Percentiles rank a stretch among this genome's conserved stretches.
Conservation (phyloP, 1,140 invertebrate species). For the Diuraphis noxia region DNA sequence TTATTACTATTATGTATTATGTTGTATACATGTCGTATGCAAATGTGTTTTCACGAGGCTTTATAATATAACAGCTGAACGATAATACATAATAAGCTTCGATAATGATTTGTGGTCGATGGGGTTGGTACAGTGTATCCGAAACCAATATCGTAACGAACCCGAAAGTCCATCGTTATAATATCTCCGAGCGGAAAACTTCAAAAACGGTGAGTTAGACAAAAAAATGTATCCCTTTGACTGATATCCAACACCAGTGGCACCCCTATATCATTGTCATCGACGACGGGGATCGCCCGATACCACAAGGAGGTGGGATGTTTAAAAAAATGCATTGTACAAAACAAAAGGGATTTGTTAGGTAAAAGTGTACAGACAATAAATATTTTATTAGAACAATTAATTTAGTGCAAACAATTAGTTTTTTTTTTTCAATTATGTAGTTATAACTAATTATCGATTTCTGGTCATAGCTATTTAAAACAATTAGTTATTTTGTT, state of each 20-base stretch:
- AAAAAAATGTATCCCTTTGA: neutral
- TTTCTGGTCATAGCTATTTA: too few species aligned
- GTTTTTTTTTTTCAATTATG: too few species aligned
- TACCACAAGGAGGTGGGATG: too few species aligned
- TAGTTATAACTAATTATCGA: too few species aligned
- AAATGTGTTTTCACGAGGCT: neutral
- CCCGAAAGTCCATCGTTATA: neutral
- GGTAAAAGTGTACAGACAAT: too few species aligned
- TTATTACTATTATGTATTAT: neutral
- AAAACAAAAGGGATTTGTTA: too few species aligned
- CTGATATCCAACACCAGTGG: neutral
- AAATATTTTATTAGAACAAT: too few species aligned
- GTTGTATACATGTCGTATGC: neutral
- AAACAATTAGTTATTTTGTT: too few species aligned
- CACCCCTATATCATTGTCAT: neutral
- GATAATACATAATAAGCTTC: neutral
- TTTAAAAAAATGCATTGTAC: too few species aligned
- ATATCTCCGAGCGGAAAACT: neutral
- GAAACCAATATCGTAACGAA: neutral
- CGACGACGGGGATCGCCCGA: too few species aligned
- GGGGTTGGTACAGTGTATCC: neutral
- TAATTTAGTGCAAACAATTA: too few species aligned
- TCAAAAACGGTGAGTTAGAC: too few species aligned
- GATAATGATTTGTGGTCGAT: neutral
- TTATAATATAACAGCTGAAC: neutral